These are phyloP conservation scores for Caradrina clavipalpis DNA, from an alignment of 2,888 invertebrate species.

Conservation along the genomic window DNA sequence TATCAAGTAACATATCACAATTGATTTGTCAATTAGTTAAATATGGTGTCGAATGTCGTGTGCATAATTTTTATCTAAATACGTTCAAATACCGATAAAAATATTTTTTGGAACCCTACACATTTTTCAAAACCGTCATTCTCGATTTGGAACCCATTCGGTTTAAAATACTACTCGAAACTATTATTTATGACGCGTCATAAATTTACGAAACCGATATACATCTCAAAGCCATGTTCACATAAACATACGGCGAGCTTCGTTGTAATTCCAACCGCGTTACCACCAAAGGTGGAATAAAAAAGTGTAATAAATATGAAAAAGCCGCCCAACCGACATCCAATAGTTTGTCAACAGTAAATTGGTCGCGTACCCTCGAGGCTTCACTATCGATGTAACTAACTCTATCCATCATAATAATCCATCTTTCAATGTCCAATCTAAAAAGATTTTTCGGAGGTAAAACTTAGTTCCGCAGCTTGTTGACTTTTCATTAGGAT, in stretches of 20 bases:
- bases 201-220: too few relatives aligned
- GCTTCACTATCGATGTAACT: slow-evolving; percentile 56
- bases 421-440: slow-evolving; percentile 75
- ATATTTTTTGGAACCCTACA: too few relatives aligned
- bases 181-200: not conserved
- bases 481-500: slow-evolving; percentile 81
- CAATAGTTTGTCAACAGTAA: slow-evolving; percentile 68
- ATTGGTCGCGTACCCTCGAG: slow-evolving; percentile 67
- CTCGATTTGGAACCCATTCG: too few relatives aligned
- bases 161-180: not conserved
- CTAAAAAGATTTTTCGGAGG: slow-evolving; percentile 63
- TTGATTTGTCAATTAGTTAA: too few relatives aligned
- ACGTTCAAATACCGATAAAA: too few relatives aligned
- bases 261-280: slow-evolving; percentile 22
- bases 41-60: too few relatives aligned
- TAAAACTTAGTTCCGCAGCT: slow-evolving; percentile 60
- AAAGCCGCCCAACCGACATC: slow-evolving; percentile 29
- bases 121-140: too few relatives aligned
- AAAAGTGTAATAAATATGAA: slow-evolving; percentile 18
- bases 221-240: slow-evolving; percentile 1
- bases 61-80: too few relatives aligned
- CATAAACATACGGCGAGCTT: not conserved
- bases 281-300: slow-evolving; percentile 13
- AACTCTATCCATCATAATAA: slow-evolving; percentile 77
- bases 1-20: too few relatives aligned